Base-by-base conservation (phyloP, 1,140 invertebrate species). In the Nebria ingens region DNA sequence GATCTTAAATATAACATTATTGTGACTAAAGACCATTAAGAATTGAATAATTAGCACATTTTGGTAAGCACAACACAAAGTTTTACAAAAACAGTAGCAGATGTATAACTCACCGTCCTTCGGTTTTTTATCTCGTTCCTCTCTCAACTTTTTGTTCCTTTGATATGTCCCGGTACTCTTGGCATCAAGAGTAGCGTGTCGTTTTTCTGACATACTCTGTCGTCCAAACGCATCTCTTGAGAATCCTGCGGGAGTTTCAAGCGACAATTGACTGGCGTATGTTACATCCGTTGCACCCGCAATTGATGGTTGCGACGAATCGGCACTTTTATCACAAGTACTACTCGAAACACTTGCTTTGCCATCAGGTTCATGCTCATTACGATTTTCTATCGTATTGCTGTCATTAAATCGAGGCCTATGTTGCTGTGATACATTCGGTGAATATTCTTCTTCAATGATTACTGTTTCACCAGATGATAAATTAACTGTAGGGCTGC, bases 161-260 rank as follows among this genome's bases (percentile, higher is more conserved):
- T 96, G 91, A 70, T 97, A 97, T 2, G 93, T 96, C 66, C 94
- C 93, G 1, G 92, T 96, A 64, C 81, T 86, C 69, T 91, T 89
- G n/a, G 94, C 93, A 74, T 97, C 93, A 25, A 95, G 72, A 11
- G 92, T 90, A 0, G 93, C 93, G 70, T 96, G 92, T 49, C 94
- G 76, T 70, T 97, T 97, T 72, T 98, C 95, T 0, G 93, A 97
- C 87, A 98, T 97, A 69, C 92, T 96, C 71, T 96, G 91, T 20
- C 94, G 75, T 0, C 94, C 94, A 59, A 97, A 83, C 6, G 92
- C 93, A 73, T 97, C 94, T 29, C 95, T 76, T 19, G 84, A 82
- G 51, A 82, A 81, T 62, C 81, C 80, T 23, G 77, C 72, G 0
- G 76, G 76, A 56, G 87, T 87, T 60, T 86, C 85, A 53, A 89